A percentile compares a stretch with the other conserved stretches of the same genome.
phyloP scores from a whole-genome alignment of 2,888 invertebrate genomes.

The Chloroclystis v-ata region DNA sequence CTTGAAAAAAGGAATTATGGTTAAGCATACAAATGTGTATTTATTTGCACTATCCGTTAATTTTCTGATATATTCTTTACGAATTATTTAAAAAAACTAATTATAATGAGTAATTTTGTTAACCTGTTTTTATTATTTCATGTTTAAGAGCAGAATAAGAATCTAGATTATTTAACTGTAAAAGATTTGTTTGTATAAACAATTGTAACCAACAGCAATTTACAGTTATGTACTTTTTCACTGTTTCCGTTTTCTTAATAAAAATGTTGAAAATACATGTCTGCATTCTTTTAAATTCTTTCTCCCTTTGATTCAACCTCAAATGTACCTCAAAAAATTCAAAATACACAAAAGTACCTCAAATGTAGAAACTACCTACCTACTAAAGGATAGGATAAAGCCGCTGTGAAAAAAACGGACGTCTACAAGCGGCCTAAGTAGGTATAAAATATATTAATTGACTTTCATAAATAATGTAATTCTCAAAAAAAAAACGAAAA shows the following conservation, averaged over 20 bases:
- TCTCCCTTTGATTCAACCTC: too few species aligned
- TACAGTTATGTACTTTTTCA: conserved; percentile 79
- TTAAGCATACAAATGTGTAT: too few species aligned
- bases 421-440: too few species aligned
- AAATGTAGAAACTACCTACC: too few species aligned
- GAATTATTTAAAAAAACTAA: conserved; percentile 7
- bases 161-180: conserved; percentile 59
- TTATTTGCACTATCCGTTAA: too few species aligned
- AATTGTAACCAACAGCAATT: conserved; percentile 73
- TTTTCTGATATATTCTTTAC: too few species aligned
- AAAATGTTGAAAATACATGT: conserved; percentile 71
- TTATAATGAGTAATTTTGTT: background rate
- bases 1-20: too few species aligned
- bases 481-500: conserved; percentile 16
- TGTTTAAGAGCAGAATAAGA: conserved; percentile 57
- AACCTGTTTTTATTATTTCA: conserved; percentile 11
- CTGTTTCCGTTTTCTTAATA: conserved; percentile 79
- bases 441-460: too few species aligned
- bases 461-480: background rate
- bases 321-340: too few species aligned
- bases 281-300: conserved; percentile 13
- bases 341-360: too few species aligned
- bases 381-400: too few species aligned
- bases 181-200: conserved; percentile 68
- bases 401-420: too few species aligned